A percentile compares a stretch with the other conserved stretches of the same genome.
These are phyloP conservation scores for Homarus gammarus DNA, from an alignment of 2,888 invertebrate genomes.

Conservation along the genomic window DNA sequence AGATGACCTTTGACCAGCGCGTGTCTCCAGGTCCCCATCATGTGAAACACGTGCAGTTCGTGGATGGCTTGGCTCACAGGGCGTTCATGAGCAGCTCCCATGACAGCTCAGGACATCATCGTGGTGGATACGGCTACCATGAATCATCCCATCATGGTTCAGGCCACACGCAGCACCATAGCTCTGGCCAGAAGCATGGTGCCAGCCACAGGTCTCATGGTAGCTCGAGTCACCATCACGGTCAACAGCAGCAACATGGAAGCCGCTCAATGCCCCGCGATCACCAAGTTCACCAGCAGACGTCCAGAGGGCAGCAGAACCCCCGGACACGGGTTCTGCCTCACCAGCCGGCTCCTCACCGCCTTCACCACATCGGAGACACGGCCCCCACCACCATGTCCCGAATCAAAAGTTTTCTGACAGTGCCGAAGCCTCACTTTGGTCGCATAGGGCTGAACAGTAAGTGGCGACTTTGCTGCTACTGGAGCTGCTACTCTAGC, in stretches of 20 bases:
- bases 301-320: slow-evolving; percentile 23
- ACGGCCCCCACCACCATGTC: slow-evolving; percentile 48
- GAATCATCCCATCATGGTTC: slow-evolving; percentile 22
- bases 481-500: slow-evolving; percentile 50
- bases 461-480: slow-evolving; percentile 60
- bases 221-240: slow-evolving; percentile 29
- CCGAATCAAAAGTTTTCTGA: slow-evolving; percentile 70
- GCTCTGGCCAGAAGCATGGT: slow-evolving; percentile 26
- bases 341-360: slow-evolving; percentile 45
- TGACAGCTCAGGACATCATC: slow-evolving; percentile 6
- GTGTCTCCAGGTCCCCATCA: slow-evolving; percentile 66
- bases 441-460: slow-evolving; percentile 56
- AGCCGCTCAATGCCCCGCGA: slow-evolving; percentile 27
- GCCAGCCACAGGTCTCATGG: slow-evolving; percentile 27
- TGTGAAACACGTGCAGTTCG: slow-evolving; percentile 63
- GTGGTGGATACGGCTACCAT: slow-evolving; percentile 17
- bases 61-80: slow-evolving; percentile 53
- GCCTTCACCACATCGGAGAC: slow-evolving; percentile 39
- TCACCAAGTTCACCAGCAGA: slow-evolving; percentile 41
- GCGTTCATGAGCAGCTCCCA: slow-evolving; percentile 38
- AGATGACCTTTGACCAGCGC: slow-evolving; percentile 56
- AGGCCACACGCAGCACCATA: slow-evolving; percentile 16
- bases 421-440: slow-evolving; percentile 65
- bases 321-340: slow-evolving; percentile 62
- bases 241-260: slow-evolving; percentile 19